Evolutionary conservation across 1,140 invertebrate species (phyloP), one percentile per base, ranked within the genome.

Genomic region (Drosophila eugracilis): DNA sequence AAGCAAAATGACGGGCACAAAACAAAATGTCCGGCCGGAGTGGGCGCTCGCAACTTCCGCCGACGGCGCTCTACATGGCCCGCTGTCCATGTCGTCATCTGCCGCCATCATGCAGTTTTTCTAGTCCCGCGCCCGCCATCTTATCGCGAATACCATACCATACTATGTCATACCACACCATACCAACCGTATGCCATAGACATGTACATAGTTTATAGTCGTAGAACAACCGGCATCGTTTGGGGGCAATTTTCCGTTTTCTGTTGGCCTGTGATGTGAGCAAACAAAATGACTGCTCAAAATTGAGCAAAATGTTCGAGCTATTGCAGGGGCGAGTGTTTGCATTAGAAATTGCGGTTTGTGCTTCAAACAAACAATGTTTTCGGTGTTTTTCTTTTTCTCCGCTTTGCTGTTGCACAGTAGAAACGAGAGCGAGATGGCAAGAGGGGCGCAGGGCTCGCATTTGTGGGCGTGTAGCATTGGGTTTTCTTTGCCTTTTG

Each of bases 1-100:
- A 91, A 91, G 89, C 89, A 91, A 91, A 91, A 91, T 91, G 89
- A 91, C 89, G 89, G 89, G 89, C 89, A 90, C 81, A 89, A 91
- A 91, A 91, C 89, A 91, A 91, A 91, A 91, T 91, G 89, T 91
- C 89, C 83, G 89, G 84, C 77, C 66, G 73, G 49, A 52, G 44
- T 73, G 48, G 62, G 63, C 53, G 22, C 69, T 52, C 57, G 55
- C 55, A 34, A 70, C 63, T 75, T 77, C 74, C 67, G 54, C 72
- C 67, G 67, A 59, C 58, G 79, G 83, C 81, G 78, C 39, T 71
- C 39, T 50, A 37, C 67, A 70, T 49, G 66, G 30, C 45, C 37
- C 28, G 50, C 45, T n/a, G n/a, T n/a, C n/a, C n/a, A n/a, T n/a
- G n/a, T n/a, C n/a, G n/a, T n/a, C n/a, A n/a, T n/a, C n/a, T n/a